Evolutionary conservation across 2,797 vertebrate genomes (phyloP).

Genomic region (Kryptolebias ocellatus): DNA sequence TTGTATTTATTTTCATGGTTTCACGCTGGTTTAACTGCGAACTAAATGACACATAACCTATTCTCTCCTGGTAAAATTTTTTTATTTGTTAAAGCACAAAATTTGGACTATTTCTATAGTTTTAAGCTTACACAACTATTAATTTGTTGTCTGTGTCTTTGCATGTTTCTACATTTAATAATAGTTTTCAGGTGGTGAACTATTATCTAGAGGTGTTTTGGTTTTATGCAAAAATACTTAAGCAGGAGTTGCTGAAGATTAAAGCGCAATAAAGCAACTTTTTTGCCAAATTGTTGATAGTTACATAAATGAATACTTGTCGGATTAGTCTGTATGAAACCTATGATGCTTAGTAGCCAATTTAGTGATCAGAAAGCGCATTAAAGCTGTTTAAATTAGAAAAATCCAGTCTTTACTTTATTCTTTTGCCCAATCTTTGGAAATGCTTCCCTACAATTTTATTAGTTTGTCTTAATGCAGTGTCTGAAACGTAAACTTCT

Average conservation of each 20-base stretch:
- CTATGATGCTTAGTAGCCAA: background rate
- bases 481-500: slow-evolving; percentile 28
- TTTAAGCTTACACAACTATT: too few species aligned
- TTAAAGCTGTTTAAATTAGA: too few species aligned
- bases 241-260: background rate
- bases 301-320: background rate
- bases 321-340: background rate
- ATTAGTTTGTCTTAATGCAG: background rate
- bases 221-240: background rate
- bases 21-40: too few species aligned
- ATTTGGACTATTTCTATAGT: background rate
- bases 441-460: background rate
- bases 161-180: too few species aligned
- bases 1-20: too few species aligned
- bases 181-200: too few species aligned
- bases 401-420: too few species aligned
- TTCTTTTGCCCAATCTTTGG: too few species aligned
- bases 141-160: too few species aligned
- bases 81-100: background rate
- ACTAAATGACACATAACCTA: too few species aligned
- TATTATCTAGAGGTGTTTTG: background rate
- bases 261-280: background rate
- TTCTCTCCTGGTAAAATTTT: too few species aligned
- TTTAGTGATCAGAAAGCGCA: background rate
- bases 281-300: background rate